A percentile compares a stretch with the other conserved stretches of the same genome.
Evolutionary conservation across 2,888 invertebrate species (phyloP).

Genomic region (Poecilus cupreus): DNA sequence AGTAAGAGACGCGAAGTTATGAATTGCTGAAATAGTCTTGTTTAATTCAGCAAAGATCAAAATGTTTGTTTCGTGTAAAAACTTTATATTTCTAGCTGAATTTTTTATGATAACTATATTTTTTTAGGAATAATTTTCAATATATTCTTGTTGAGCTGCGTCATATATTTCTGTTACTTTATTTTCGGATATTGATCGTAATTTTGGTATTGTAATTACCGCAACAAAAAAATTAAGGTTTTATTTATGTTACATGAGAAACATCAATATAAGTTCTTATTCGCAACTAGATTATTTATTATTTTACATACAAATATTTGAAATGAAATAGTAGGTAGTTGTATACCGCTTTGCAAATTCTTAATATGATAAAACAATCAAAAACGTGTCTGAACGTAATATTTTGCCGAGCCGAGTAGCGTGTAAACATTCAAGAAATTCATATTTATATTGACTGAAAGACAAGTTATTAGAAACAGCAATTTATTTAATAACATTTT

Average conservation of each 20-base stretch:
- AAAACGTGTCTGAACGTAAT: too few species aligned
- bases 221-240: background rate
- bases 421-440: background rate
- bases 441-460: background rate
- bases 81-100: background rate
- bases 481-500: background rate
- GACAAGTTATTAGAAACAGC: background rate
- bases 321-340: too few species aligned
- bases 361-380: too few species aligned
- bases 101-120: background rate
- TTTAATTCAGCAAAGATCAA: too few species aligned
- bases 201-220: background rate
- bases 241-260: too few species aligned
- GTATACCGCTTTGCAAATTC: too few species aligned
- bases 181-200: background rate
- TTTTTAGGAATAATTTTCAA: too few species aligned
- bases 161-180: background rate
- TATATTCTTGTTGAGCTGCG: too few species aligned
- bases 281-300: too few species aligned
- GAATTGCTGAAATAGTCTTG: background rate
- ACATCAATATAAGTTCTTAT: too few species aligned
- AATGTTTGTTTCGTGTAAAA: background rate
- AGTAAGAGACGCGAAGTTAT: background rate
- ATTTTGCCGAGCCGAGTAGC: too few species aligned
- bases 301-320: too few species aligned